Percentiles rank a stretch among this genome's conserved stretches.
Conservation (phyloP, 2,113 vertebrate genomes). For the Bettongia penicillata region DNA sequence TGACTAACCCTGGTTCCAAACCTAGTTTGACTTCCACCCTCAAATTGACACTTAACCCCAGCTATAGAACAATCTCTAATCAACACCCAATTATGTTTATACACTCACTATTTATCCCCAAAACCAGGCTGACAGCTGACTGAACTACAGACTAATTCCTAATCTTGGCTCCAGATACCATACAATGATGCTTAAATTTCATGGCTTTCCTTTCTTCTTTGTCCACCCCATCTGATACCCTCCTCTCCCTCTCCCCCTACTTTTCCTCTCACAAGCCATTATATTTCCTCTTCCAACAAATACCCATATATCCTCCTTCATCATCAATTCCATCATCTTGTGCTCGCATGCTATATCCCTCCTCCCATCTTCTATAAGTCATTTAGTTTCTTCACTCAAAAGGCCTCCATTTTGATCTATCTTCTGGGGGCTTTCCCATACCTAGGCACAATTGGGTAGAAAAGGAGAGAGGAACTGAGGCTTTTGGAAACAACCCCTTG, state of each 20-base stretch:
- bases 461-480: background rate
- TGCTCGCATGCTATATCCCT: background rate
- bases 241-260: background rate
- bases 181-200: background rate
- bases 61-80: background rate
- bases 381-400: background rate
- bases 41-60: background rate
- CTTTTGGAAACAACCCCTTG: background rate
- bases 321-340: background rate
- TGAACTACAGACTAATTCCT: background rate
- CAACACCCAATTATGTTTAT: background rate
- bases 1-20: background rate
- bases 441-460: background rate
- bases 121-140: background rate
- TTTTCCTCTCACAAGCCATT: background rate
- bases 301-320: background rate
- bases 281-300: background rate
- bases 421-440: background rate
- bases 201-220: background rate
- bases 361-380: too few relatives aligned
- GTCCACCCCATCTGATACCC: background rate
- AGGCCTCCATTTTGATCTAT: background rate
- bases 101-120: background rate
- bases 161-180: background rate
- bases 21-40: background rate